phyloP scores from a whole-genome alignment of 2,888 invertebrate genomes.

The Tenthredo livida region DNA sequence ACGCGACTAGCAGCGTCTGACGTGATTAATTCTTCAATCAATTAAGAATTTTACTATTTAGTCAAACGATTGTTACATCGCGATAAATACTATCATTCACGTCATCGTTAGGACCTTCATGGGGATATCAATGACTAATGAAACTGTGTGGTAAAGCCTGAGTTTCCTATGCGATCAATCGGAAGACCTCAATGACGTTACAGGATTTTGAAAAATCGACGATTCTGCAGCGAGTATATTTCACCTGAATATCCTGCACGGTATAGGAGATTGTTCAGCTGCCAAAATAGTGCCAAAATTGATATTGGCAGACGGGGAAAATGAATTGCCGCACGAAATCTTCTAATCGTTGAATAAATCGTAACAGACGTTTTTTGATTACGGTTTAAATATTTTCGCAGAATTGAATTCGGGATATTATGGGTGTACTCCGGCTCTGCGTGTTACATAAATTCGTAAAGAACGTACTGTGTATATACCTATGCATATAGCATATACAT shows the following conservation, averaged over 20 bases:
- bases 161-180: neutral
- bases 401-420: neutral
- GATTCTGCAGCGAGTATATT: neutral
- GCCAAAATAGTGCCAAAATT: neutral
- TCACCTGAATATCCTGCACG: no score
- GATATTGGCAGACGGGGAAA: neutral
- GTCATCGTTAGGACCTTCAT: no score
- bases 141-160: neutral
- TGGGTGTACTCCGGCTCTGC: neutral
- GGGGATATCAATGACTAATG: neutral
- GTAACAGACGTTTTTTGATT: neutral
- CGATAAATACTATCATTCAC: no score
- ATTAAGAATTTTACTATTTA: neutral
- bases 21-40: neutral
- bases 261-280: neutral
- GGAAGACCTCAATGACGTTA: neutral
- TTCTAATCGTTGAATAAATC: neutral
- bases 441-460: neutral
- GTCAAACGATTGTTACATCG: neutral
- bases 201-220: neutral
- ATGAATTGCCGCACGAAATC: neutral
- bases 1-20: slow-evolving; percentile 77
- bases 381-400: neutral
- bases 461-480: neutral
- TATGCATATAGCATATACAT: neutral